Percentiles rank a stretch among this genome's conserved stretches.
Evolutionary conservation across 2,113 vertebrate species (phyloP).

Genomic region (Bolborhynchus lineola): DNA sequence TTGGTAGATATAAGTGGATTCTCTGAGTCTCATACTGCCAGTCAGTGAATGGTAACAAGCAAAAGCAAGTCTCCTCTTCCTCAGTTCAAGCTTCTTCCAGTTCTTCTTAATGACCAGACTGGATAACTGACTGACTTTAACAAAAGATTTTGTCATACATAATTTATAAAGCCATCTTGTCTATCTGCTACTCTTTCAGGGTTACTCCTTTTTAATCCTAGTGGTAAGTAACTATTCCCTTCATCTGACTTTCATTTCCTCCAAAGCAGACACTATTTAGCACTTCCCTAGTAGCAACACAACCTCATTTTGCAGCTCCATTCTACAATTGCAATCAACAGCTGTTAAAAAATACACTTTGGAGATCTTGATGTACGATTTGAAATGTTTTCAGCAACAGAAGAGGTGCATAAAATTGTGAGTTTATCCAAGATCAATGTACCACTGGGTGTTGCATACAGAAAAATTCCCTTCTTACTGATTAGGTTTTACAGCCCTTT

Average conservation of each 20-base stretch:
- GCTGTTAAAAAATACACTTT: neutral
- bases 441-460: neutral
- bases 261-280: neutral
- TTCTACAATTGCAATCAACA: neutral
- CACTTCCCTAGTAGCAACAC: neutral
- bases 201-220: neutral
- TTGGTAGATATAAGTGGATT: neutral
- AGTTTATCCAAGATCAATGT: neutral
- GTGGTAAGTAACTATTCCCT: neutral
- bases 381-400: neutral
- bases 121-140: neutral
- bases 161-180: neutral
- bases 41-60: neutral
- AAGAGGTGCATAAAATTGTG: neutral
- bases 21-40: neutral
- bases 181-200: neutral
- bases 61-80: neutral
- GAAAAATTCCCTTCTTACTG: neutral
- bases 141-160: neutral
- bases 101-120: neutral
- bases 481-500: neutral
- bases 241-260: neutral
- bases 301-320: neutral
- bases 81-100: neutral
- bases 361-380: neutral